Base-by-base conservation (phyloP, 2,888 invertebrate species). In the Isotomurus palustris region DNA sequence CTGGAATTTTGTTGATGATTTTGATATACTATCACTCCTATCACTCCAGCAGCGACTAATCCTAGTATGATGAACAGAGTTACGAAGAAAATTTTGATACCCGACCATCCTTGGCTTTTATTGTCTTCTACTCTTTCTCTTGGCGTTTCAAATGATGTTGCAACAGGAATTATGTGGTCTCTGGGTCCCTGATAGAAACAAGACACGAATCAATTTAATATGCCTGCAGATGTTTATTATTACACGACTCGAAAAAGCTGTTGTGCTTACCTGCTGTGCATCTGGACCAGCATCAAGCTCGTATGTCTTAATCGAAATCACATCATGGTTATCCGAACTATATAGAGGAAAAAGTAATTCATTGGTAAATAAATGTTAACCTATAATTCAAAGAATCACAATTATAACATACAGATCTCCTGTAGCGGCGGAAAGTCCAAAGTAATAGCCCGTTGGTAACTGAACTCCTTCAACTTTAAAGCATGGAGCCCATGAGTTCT, bases 351-450 rank as follows among this genome's bases (percentile, higher is more conserved):
- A 25, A 6, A 14, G 22, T 43, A 22, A 43, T 43, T 22, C 4
- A 43, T 14, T 17, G n/a, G 5, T 17, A 38, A 38, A 14, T 14
- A 38, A 38, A 38, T 22, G 10, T 40, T 8, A 6, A n/a, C 43
- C 43, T 14, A 22, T 43, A 21, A 25, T 4, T 28, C 12, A 4
- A 22, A 2, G 25, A 50, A 3, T 24, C 17, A n/a, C n/a, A 24
- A 10, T 28, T n/a, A 10, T 19, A 12, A 32, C 61, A 52, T 64
- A 64, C 43, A 99, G 79, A 75, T 99, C 96, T 2, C 99, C 99
- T 0, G 99, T 99, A 1, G 94, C 94, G 0, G 99, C 93, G 0
- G 94, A 87, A 3, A 92, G 80, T 2, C 99, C 99, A 75, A 95
- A 87, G 77, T 82, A 94, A 77, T 96, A 97, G 0, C 93, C 93